A percentile compares a stretch with the other conserved stretches of the same genome.
Conservation (phyloP, 2,113 vertebrate genomes). For the Shinisaurus crocodilurus region DNA sequence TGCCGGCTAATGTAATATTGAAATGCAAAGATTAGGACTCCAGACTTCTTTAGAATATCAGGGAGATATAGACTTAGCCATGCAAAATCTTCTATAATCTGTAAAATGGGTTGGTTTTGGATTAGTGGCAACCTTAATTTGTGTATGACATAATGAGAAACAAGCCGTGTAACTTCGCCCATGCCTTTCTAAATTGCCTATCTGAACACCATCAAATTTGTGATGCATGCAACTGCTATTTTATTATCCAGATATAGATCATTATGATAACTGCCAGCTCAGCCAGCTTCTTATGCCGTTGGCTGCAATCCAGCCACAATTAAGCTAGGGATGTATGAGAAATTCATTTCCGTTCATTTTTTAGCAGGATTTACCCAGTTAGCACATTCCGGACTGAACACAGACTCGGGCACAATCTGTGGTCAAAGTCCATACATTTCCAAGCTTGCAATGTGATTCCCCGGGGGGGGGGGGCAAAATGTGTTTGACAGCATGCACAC, state of each 20-base stretch:
- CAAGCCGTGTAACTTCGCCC: neutral
- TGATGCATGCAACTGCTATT: neutral
- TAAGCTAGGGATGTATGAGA: neutral
- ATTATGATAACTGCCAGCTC: neutral
- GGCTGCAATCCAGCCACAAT: neutral
- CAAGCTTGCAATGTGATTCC: too few species aligned
- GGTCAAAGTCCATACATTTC: too few species aligned
- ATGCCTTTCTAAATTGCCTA: neutral
- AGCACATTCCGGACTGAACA: too few species aligned
- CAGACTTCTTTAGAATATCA: constrained; percentile 48
- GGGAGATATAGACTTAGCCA: constrained; percentile 51
- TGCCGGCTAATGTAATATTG: constrained; percentile 81
- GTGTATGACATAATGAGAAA: neutral
- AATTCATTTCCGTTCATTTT: too few species aligned
- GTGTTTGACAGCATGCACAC: too few species aligned
- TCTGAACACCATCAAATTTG: neutral
- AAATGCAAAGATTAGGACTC: constrained; percentile 72
- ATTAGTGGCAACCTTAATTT: constrained; percentile 51
- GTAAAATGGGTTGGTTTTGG: constrained; percentile 57
- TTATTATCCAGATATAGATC: neutral
- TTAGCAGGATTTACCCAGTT: too few species aligned
- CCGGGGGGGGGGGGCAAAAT: too few species aligned
- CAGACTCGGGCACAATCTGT: too few species aligned
- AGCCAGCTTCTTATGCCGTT: neutral
- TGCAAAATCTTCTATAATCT: constrained; percentile 29